Conservation (phyloP, 2,888 invertebrate species). For the Anthrax anthrax region DNA sequence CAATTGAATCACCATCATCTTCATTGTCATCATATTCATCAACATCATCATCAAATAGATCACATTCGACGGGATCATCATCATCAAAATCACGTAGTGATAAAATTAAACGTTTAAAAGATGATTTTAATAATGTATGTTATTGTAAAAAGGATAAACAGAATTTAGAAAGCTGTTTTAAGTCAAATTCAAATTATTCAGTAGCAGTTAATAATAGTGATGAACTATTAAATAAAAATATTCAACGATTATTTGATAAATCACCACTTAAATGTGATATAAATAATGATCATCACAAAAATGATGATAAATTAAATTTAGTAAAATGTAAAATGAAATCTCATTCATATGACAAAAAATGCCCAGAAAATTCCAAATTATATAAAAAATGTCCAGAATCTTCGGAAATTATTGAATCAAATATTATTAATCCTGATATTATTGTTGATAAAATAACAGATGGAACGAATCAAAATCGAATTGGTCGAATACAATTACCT, state of each 20-base stretch:
- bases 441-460: too few relatives aligned
- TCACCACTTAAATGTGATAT: background rate
- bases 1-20: background rate
- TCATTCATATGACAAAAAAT: background rate
- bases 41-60: background rate
- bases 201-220: background rate
- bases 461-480: slow-evolving; percentile 26
- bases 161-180: background rate
- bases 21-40: background rate
- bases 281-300: background rate
- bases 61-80: background rate
- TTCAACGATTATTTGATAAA: slow-evolving; percentile 1
- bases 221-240: background rate
- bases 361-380: too few relatives aligned
- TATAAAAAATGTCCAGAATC: slow-evolving; percentile 4
- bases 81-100: background rate
- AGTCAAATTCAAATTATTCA: too few relatives aligned
- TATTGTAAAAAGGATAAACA: slow-evolving; percentile 1
- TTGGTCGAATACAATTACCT: slow-evolving; percentile 12
- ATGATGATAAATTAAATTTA: too few relatives aligned
- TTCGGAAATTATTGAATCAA: background rate
- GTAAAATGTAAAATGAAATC: background rate
- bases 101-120: slow-evolving; percentile 9
- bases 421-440: too few relatives aligned
- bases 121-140: slow-evolving; percentile 10